Base-by-base conservation (phyloP, 2,888 invertebrate species). In the Steromphala cineraria region DNA sequence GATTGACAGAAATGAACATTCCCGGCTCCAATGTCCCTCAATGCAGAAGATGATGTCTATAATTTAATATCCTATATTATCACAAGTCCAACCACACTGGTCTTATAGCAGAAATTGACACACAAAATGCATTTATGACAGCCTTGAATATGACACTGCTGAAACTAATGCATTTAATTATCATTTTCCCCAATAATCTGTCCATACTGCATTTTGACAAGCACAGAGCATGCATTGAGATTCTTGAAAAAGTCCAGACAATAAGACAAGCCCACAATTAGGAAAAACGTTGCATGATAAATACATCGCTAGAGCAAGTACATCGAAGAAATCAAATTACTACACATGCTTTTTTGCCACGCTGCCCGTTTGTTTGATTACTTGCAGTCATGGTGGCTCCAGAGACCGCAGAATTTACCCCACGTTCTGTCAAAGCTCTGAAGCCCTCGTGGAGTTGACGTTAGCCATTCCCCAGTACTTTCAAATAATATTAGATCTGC, bases 221-320 rank as follows among this genome's bases (percentile, higher is more conserved):
- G 62, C 28, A 24, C 24, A 24, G 8, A 13, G 24, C 28, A 2
- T 62, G 28, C 28, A 28, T 24, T 15, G 28, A 62, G 28, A 62
- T 24, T 62, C 15, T 15, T 62, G 62, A 62, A 62, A 62, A 62
- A 62, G 62, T 31, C 62, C 62, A 62, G 62, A 62, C 62, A 15
- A 62, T 24, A 62, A 62, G 62, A 24, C 62, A 62, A 62, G 62
- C 24, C 62, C 62, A 24, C 62, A 62, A 62, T 62, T 62, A 62
- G 62, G 62, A 62, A 62, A 56, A 62, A 62, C 13, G 62, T 28
- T 62, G 62, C 62, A 62, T 62, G 62, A 62, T 62, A 62, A 62
- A 62, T 62, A 62, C 62, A 62, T 62, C 28, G 62, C 28, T 62
- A 62, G 62, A 62, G 62, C 62, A 62, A 62, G 62, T 62, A 62